Evolutionary conservation across 2,113 vertebrate species (phyloP).

Genomic region (Syrmaticus mikado): DNA sequence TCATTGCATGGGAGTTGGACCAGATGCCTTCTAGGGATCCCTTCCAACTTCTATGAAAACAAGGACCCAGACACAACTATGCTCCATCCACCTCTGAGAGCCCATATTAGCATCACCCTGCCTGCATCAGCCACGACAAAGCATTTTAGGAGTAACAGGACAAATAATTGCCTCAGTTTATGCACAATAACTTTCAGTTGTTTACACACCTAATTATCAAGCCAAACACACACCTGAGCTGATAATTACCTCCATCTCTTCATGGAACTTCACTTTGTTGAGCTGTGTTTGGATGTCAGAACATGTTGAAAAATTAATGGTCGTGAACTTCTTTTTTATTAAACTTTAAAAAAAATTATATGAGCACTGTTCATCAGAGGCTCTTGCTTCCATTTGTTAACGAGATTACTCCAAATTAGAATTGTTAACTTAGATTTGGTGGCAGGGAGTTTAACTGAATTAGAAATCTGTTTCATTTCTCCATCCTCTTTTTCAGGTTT

Average conservation of each 20-base stretch:
- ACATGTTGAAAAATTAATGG: not conserved
- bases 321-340: not conserved
- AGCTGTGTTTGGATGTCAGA: not conserved
- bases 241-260: not conserved
- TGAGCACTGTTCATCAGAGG: not conserved
- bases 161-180: not conserved
- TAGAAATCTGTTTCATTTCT: not conserved
- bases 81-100: accelerated
- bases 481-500: not conserved
- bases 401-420: not conserved
- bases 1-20: too few relatives aligned
- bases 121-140: accelerated
- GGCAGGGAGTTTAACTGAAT: not conserved
- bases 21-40: too few relatives aligned
- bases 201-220: accelerated
- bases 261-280: not conserved
- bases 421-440: not conserved
- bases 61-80: not conserved
- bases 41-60: too few relatives aligned
- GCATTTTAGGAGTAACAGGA: accelerated
- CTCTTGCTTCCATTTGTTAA: not conserved
- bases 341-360: not conserved
- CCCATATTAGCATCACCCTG: accelerated
- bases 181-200: not conserved
- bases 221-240: not conserved